phyloP scores from a whole-genome alignment of 92 coral and sea anemone species.

The Umimayanthus kanabou region DNA sequence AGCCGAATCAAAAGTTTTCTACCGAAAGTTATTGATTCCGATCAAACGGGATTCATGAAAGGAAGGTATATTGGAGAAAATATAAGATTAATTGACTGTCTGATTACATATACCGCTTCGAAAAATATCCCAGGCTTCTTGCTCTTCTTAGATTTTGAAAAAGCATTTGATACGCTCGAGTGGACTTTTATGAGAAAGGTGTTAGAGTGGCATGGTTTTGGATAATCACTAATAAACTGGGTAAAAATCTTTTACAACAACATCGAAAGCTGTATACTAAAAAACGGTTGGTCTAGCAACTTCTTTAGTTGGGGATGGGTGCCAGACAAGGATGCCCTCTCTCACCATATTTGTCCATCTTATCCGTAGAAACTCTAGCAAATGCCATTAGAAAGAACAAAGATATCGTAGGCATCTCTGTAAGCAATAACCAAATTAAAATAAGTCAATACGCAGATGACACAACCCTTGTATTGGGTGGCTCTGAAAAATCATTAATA shows the following conservation, averaged over 20 bases:
- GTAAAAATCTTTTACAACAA: conserved; percentile 10
- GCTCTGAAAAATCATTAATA: too few relatives aligned
- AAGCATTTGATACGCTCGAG: conserved; percentile 14
- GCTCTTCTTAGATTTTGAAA: conserved; percentile 8
- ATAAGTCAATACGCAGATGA: conserved; percentile 12
- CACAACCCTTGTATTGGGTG: too few relatives aligned
- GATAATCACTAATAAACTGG: conserved; percentile 13
- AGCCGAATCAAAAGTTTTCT: conserved; percentile 30
- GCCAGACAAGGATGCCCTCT: too few relatives aligned
- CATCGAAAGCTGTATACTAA: conserved; percentile 11
- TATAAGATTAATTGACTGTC: too few relatives aligned
- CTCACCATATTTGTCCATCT: conserved; percentile 7
- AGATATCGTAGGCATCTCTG: conserved; percentile 23
- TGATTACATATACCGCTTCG: conserved; percentile 11
- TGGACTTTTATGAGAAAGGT: conserved; percentile 8
- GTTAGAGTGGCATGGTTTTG: conserved; percentile 14
- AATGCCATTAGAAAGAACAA: conserved; percentile 26
- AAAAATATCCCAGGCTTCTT: conserved; percentile 5
- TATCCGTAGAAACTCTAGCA: conserved; percentile 23
- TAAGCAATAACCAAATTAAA: conserved; percentile 20
- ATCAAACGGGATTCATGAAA: conserved; percentile 52
- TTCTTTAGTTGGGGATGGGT: conserved; percentile 10
- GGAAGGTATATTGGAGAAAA: too few relatives aligned
- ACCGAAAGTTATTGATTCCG: conserved; percentile 35
- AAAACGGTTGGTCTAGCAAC: conserved; percentile 26